phyloP scores from a whole-genome alignment of 2,797 vertebrate genomes.

The Myotis findleyi region DNA sequence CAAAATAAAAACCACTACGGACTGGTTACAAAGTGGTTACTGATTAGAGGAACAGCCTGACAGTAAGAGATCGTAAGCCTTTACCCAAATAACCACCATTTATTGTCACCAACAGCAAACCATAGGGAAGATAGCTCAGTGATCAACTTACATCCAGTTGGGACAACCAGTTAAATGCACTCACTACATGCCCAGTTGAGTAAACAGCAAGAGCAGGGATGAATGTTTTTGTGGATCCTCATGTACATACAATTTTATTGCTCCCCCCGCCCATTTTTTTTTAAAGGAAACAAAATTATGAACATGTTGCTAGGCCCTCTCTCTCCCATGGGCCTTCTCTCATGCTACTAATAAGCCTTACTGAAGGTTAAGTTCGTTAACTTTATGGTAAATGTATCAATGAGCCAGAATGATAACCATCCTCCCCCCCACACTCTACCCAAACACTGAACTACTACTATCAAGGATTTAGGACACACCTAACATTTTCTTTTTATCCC shows the following conservation, averaged over 20 bases:
- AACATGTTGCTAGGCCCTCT: not conserved
- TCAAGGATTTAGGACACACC: not conserved
- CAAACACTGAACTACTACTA: not conserved
- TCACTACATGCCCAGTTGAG: not conserved
- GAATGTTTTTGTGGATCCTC: not conserved
- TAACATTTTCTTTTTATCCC: not conserved
- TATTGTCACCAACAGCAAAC: not conserved
- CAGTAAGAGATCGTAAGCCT: not conserved
- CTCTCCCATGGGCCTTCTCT: not conserved
- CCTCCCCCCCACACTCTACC: not conserved
- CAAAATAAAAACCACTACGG: not conserved
- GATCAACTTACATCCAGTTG: not conserved
- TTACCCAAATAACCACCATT: not conserved
- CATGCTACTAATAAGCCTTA: not conserved
- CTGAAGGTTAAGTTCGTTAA: not conserved
- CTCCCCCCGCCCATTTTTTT: not conserved
- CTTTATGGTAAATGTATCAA: not conserved
- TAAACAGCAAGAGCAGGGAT: not conserved
- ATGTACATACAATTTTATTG: not conserved
- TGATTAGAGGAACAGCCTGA: not conserved
- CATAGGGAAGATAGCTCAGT: not conserved
- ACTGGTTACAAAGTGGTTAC: not conserved
- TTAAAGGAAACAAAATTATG: not conserved
- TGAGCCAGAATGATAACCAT: not conserved
- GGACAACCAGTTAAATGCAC: not conserved